phyloP scores from a whole-genome alignment of 1,140 invertebrate species.

The Neotoxoptera formosana region DNA sequence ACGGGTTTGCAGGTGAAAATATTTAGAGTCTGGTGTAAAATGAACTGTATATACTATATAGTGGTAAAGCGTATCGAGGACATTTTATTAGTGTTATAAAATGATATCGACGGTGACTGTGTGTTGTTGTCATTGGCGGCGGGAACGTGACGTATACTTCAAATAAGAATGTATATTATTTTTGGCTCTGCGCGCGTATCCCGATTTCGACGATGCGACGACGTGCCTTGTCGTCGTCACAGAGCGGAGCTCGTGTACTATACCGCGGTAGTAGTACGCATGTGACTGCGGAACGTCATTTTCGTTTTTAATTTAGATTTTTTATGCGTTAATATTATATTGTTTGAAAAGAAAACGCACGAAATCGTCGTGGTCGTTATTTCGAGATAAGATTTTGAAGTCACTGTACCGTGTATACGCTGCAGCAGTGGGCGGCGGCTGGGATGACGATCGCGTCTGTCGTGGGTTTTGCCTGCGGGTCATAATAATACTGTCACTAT shows the following conservation, averaged over 20 bases:
- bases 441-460: background rate
- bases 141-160: background rate
- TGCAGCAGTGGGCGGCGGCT: too few relatives aligned
- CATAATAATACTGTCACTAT: background rate
- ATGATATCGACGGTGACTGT: background rate
- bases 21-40: background rate
- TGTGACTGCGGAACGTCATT: background rate
- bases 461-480: background rate
- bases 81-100: background rate
- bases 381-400: background rate
- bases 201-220: background rate
- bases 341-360: background rate
- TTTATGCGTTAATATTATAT: background rate
- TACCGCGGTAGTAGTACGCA: too few relatives aligned
- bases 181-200: background rate
- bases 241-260: background rate
- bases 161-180: background rate
- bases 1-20: background rate
- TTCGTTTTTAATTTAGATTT: constrained; percentile 20
- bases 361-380: background rate
- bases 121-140: background rate
- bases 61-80: background rate
- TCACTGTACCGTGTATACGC: background rate
- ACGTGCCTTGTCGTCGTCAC: background rate
- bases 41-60: background rate